A percentile compares a stretch with the other conserved stretches of the same genome.
Conservation (phyloP, 1,140 invertebrate species). For the Diorhabda carinulata region DNA sequence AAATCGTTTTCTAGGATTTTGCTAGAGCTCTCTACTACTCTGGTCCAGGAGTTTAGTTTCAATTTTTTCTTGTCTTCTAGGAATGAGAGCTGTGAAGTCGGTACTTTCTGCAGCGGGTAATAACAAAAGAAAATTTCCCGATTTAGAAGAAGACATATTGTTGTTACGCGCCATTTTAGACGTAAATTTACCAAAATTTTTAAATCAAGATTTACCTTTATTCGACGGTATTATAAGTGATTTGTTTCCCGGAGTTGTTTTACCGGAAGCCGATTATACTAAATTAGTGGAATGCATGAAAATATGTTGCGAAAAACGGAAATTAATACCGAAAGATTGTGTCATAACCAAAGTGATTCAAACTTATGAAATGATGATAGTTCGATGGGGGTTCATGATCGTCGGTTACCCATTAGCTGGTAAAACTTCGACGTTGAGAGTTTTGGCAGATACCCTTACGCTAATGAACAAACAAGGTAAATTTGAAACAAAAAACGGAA, state of each 20-base stretch:
- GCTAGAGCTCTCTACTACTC: too few species aligned
- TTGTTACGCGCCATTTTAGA: slow-evolving; percentile 79
- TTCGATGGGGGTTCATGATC: slow-evolving; percentile 81
- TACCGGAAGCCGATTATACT: slow-evolving; percentile 72
- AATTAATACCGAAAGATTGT: slow-evolving; percentile 68
- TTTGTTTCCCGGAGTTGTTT: slow-evolving; percentile 76
- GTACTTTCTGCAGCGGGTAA: slow-evolving; percentile 83
- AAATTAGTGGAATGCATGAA: slow-evolving; percentile 57
- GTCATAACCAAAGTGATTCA: slow-evolving; percentile 73
- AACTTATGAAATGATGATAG: slow-evolving; percentile 79
- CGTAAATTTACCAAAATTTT: slow-evolving; percentile 91
- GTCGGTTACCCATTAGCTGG: slow-evolving; percentile 73
- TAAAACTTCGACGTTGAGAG: slow-evolving; percentile 61
- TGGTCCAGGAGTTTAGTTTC: too few species aligned
- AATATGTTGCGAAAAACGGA: slow-evolving; percentile 54
- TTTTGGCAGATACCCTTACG: slow-evolving; percentile 69
- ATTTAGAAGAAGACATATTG: slow-evolving; percentile 74
- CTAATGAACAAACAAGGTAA: slow-evolving; percentile 53
- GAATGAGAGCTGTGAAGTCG: slow-evolving; percentile 77
- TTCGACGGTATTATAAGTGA: slow-evolving; percentile 91
- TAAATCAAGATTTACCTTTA: slow-evolving; percentile 81
- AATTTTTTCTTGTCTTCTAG: slow-evolving; percentile 3
- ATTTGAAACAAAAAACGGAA: background rate
- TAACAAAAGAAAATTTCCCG: slow-evolving; percentile 77
- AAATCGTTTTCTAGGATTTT: too few species aligned